Conservation (phyloP, 1,140 invertebrate species). For the Drosophila simulans region DNA sequence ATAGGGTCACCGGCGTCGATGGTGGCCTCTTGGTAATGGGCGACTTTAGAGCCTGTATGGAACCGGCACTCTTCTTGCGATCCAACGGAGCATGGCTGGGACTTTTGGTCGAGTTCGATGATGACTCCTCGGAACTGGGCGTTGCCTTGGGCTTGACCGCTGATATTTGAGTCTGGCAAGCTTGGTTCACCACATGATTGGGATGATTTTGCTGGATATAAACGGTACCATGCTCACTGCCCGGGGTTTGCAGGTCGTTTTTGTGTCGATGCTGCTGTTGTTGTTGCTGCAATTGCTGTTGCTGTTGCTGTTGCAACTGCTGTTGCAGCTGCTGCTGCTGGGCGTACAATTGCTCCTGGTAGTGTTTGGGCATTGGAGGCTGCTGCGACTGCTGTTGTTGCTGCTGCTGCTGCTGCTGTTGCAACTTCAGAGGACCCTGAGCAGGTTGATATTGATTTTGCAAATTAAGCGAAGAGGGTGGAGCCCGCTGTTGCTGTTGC, state of each 20-base stretch:
- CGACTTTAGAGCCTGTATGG: constrained; percentile 88
- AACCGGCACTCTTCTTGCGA: constrained; percentile 87
- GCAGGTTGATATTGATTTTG: constrained; percentile 79
- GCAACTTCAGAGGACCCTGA: constrained; percentile 72
- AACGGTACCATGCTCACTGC: constrained; percentile 80
- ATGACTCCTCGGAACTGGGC: constrained; percentile 79
- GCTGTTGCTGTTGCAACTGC: constrained; percentile 51
- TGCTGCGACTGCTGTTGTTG: constrained; percentile 45
- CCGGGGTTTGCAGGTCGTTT: constrained; percentile 66
- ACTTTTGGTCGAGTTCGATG: constrained; percentile 70
- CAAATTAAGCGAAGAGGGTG: constrained; percentile 76
- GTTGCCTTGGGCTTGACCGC: constrained; percentile 74
- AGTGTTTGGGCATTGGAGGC: constrained; percentile 62
- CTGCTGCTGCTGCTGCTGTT: constrained; percentile 54
- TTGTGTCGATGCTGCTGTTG: constrained; percentile 79
- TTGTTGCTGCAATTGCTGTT: constrained; percentile 60
- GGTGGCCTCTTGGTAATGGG: constrained; percentile 91
- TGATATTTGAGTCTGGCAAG: constrained; percentile 83
- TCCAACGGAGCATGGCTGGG: constrained; percentile 86
- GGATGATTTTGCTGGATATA: constrained; percentile 84
- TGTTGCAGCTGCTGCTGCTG: constrained; percentile 58
- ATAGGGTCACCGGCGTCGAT: constrained; percentile 92
- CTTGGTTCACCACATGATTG: constrained; percentile 83
- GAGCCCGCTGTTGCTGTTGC: constrained; percentile 59
- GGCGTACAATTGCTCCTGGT: constrained; percentile 74